phyloP scores from a whole-genome alignment of 2,888 invertebrate species.

The Parnassius smintheus region DNA sequence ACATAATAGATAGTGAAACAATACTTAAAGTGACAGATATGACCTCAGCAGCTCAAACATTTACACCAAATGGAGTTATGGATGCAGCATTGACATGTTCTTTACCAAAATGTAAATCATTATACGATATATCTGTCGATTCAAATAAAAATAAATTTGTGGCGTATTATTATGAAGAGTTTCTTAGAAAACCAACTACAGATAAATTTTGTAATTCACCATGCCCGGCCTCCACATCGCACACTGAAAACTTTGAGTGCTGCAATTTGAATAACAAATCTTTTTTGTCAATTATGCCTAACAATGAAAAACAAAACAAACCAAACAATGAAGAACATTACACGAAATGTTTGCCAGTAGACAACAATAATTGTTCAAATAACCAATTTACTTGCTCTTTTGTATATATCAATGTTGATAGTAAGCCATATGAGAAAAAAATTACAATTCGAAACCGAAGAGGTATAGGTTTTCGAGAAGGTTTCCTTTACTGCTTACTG shows the following conservation, averaged over 20 bases:
- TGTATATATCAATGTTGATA: conserved; percentile 33
- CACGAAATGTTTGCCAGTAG: conserved; percentile 26
- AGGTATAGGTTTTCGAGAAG: conserved; percentile 48
- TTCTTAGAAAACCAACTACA: conserved; percentile 23
- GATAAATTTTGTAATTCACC: conserved; percentile 12
- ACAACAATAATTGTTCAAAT: conserved; percentile 26
- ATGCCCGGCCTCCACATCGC: neutral
- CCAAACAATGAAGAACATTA: conserved; percentile 8
- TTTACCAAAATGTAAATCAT: conserved; percentile 46
- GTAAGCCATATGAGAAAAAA: conserved; percentile 30
- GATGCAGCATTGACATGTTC: conserved; percentile 40
- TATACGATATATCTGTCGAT: conserved; percentile 42
- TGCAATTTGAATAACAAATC: conserved; percentile 9
- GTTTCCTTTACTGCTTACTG: conserved; percentile 51
- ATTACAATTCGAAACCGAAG: conserved; percentile 30
- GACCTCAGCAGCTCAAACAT: conserved; percentile 49
- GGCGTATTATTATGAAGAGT: conserved; percentile 48
- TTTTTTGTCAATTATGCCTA: neutral
- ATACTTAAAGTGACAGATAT: conserved; percentile 66
- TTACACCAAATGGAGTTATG: conserved; percentile 28
- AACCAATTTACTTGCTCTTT: conserved; percentile 30
- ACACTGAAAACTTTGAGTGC: neutral
- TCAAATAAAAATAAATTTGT: conserved; percentile 42
- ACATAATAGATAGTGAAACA: conserved; percentile 65
- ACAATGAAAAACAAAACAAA: conserved; percentile 7